Conservation (phyloP, 2,888 invertebrate species). For the Drosophila peninsularis region DNA sequence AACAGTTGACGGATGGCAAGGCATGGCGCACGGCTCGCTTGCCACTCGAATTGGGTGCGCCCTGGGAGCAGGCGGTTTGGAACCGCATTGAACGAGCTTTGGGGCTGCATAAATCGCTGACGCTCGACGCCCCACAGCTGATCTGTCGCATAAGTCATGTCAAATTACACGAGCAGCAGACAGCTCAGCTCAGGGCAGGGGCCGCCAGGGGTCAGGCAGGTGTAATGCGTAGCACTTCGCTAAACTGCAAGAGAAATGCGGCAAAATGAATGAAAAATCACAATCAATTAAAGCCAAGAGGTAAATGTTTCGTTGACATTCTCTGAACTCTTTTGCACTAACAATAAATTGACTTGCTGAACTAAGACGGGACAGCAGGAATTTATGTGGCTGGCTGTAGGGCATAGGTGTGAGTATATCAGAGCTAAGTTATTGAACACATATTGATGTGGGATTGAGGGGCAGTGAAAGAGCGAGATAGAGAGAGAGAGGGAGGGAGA, state of each 20-base stretch:
- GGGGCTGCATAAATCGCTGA: slow-evolving; percentile 73
- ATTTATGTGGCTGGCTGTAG: neutral
- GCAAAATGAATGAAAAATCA: slow-evolving; percentile 70
- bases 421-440: neutral
- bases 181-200: slow-evolving; percentile 7
- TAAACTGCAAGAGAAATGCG: slow-evolving; percentile 10
- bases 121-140: slow-evolving; percentile 72
- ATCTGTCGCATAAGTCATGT: slow-evolving; percentile 82
- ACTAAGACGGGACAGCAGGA: neutral
- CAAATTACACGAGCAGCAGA: slow-evolving; percentile 66
- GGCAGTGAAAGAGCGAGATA: neutral
- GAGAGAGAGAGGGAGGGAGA: neutral
- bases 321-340: slow-evolving; percentile 7
- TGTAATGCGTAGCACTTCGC: slow-evolving; percentile 4
- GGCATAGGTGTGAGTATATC: neutral
- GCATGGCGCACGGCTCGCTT: neutral
- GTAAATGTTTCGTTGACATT: slow-evolving; percentile 47
- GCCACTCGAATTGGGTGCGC: slow-evolving; percentile 7
- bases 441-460: neutral
- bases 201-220: neutral
- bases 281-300: slow-evolving; percentile 72
- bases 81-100: slow-evolving; percentile 16
- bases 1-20: slow-evolving; percentile 55
- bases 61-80: slow-evolving; percentile 10
- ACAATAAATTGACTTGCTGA: slow-evolving; percentile 22